Conservation (phyloP, 2,113 vertebrate species). For the Forbesichthys agassizii region DNA sequence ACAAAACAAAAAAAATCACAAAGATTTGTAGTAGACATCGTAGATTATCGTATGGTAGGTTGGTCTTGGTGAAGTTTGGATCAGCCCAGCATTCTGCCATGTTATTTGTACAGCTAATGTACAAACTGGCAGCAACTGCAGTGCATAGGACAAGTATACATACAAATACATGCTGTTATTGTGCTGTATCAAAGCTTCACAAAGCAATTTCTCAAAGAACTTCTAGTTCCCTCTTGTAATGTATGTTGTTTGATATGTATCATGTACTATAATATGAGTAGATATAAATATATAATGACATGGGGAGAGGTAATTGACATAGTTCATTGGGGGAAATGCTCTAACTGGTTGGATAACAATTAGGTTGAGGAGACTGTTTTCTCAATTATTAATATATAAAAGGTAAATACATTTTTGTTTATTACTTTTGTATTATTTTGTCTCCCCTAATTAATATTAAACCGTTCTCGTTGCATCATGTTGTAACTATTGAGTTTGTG, state of each 20-base stretch:
- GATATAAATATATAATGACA: constrained; percentile 60
- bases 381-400: constrained; percentile 43
- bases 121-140: constrained; percentile 25
- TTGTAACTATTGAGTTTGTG: constrained; percentile 9
- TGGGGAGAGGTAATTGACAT: constrained; percentile 55
- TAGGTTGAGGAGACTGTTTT: constrained; percentile 44
- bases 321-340: constrained; percentile 51
- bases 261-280: constrained; percentile 61
- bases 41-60: constrained; percentile 1
- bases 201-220: constrained; percentile 27
- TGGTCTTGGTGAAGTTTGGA: constrained; percentile 46
- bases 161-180: constrained; percentile 27
- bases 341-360: constrained; percentile 24
- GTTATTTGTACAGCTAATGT: constrained; percentile 52
- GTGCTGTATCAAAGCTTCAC: constrained; percentile 59
- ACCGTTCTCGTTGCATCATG: constrained; percentile 68
- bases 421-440: constrained; percentile 76
- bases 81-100: constrained; percentile 38
- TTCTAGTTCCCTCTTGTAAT: constrained; percentile 33
- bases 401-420: constrained; percentile 64
- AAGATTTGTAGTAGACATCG: no score
- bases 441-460: constrained; percentile 74
- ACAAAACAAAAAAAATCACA: no score
- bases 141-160: constrained; percentile 14
- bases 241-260: constrained; percentile 69